Evolutionary conservation across 2,888 invertebrate genomes (phyloP).

Genomic region (Sussaba pulchella): DNA sequence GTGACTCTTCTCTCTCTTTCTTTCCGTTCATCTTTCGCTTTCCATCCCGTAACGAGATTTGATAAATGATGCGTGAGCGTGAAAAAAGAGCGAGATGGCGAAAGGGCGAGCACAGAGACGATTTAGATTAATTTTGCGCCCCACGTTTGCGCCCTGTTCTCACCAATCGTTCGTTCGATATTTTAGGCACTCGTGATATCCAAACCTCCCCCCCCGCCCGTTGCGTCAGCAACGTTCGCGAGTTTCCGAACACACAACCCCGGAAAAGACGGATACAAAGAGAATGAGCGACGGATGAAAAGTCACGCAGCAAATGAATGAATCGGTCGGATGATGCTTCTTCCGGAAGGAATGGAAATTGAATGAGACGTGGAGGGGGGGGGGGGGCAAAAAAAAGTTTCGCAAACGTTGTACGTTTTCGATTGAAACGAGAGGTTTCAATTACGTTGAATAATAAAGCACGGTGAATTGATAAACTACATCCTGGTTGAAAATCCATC

Average conservation of each 20-base stretch:
- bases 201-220: background rate
- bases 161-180: conserved; percentile 61
- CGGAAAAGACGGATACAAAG: conserved; percentile 16
- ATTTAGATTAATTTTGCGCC: conserved; percentile 82
- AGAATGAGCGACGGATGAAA: conserved; percentile 50
- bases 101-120: conserved; percentile 66
- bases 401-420: conserved; percentile 51
- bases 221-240: background rate
- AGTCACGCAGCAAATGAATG: conserved; percentile 63
- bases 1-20: conserved; percentile 46
- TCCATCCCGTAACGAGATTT: conserved; percentile 77
- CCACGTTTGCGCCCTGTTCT: conserved; percentile 57
- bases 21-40: conserved; percentile 55
- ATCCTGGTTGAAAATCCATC: conserved; percentile 26
- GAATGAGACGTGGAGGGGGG: background rate
- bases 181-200: conserved; percentile 42
- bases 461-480: conserved; percentile 49
- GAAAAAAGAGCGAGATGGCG: conserved; percentile 48
- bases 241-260: conserved; percentile 33
- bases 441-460: conserved; percentile 70
- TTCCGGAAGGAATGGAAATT: background rate
- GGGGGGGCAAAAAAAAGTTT: conserved; percentile 46
- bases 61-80: conserved; percentile 81
- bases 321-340: conserved; percentile 34
- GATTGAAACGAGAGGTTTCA: conserved; percentile 65